Conservation (phyloP, 1,140 invertebrate species). For the Pseudachorutes palmiensis region DNA sequence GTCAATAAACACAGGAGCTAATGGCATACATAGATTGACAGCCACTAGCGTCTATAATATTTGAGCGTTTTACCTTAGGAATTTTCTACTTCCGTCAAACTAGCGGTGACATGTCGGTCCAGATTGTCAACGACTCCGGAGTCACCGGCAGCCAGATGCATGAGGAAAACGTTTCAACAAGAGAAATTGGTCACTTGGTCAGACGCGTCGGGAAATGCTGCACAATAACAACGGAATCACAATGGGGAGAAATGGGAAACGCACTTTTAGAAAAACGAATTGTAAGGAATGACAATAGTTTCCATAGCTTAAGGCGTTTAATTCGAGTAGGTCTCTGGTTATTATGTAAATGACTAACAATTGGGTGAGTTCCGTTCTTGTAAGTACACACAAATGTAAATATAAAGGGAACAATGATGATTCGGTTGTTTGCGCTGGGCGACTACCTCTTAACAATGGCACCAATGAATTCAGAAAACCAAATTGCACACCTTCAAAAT, state of each 20-base stretch:
- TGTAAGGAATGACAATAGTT: neutral
- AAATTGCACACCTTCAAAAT: no score
- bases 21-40: no score
- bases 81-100: no score
- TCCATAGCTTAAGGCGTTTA: neutral
- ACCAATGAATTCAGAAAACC: neutral
- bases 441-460: neutral
- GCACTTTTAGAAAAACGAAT: neutral
- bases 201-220: neutral
- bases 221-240: neutral
- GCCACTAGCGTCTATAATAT: no score
- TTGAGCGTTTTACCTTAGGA: no score
- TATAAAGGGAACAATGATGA: no score
- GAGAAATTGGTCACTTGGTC: neutral
- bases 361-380: neutral
- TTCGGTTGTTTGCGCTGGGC: neutral
- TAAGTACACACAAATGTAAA: neutral
- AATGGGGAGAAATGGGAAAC: neutral
- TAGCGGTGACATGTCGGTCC: no score
- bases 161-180: no score
- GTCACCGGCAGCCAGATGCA: no score
- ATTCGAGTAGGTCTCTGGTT: neutral
- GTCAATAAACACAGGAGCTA: no score
- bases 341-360: no score
- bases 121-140: no score